These are phyloP conservation scores for Monoplex corrugatus DNA, from an alignment of 2,888 invertebrate species.

Conservation along the genomic window DNA sequence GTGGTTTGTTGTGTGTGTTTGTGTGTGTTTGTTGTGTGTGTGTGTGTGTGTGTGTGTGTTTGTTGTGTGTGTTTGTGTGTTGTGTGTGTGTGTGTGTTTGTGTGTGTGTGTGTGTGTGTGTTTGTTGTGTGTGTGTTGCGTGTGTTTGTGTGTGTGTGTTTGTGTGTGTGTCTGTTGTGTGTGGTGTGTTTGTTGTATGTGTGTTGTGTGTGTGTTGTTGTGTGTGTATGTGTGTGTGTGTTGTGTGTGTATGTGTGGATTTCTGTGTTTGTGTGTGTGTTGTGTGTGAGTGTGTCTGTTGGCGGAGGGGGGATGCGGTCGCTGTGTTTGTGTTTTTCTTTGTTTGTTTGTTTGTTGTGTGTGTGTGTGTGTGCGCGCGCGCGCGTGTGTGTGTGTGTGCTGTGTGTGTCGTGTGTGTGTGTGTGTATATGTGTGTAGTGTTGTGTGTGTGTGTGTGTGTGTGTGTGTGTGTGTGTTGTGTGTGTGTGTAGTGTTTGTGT, in stretches of 20 bases:
- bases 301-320: no score
- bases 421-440: background rate
- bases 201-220: background rate
- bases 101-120: background rate
- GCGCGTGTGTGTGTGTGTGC: background rate
- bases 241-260: no score
- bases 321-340: no score
- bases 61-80: background rate
- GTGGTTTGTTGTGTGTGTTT: no score
- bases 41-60: background rate
- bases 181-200: background rate
- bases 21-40: background rate
- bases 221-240: background rate
- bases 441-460: slow-evolving; percentile 8
- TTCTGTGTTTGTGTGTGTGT: no score
- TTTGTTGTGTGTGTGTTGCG: background rate
- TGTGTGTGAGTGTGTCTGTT: no score
- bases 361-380: slow-evolving; percentile 20
- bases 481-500: background rate
- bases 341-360: background rate
- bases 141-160: no score
- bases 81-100: background rate
- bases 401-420: no score
- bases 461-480: background rate
- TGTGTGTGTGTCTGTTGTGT: no score